phyloP scores from a whole-genome alignment of 2,797 vertebrate species.

The Etheostoma nigrum region DNA sequence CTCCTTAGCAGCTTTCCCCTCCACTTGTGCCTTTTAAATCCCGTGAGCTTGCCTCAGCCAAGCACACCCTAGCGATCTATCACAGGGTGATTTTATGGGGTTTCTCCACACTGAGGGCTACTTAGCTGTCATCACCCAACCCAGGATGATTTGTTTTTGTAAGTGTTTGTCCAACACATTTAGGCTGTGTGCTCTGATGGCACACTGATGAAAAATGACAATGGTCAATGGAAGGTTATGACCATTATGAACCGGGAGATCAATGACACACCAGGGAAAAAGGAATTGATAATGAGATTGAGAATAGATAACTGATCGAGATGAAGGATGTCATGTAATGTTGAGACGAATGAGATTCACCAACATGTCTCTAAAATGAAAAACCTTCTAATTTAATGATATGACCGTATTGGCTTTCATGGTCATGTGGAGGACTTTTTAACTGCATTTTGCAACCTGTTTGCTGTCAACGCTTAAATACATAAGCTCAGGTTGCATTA shows the following conservation, averaged over 20 bases:
- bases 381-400: conserved; percentile 12
- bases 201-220: conserved; percentile 57
- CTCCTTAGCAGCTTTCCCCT: conserved; percentile 55
- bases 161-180: conserved; percentile 73
- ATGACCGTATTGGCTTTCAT: conserved; percentile 18
- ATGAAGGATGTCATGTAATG: conserved; percentile 37
- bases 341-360: conserved; percentile 24
- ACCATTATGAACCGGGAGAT: conserved; percentile 52
- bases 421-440: conserved; percentile 13
- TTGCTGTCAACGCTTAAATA: conserved; percentile 33
- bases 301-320: conserved; percentile 43
- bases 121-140: conserved; percentile 68
- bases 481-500: conserved; percentile 38
- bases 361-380: conserved; percentile 12
- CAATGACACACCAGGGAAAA: conserved; percentile 61
- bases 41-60: conserved; percentile 30
- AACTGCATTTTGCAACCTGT: conserved; percentile 34
- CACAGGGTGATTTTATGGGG: conserved; percentile 72
- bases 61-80: conserved; percentile 73
- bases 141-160: conserved; percentile 68
- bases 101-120: conserved; percentile 59
- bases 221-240: conserved; percentile 61
- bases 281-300: conserved; percentile 56
- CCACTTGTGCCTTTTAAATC: conserved; percentile 56
- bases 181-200: conserved; percentile 46